These are phyloP conservation scores for Xylota segnis DNA, from an alignment of 2,888 invertebrate genomes.

Conservation along the genomic window DNA sequence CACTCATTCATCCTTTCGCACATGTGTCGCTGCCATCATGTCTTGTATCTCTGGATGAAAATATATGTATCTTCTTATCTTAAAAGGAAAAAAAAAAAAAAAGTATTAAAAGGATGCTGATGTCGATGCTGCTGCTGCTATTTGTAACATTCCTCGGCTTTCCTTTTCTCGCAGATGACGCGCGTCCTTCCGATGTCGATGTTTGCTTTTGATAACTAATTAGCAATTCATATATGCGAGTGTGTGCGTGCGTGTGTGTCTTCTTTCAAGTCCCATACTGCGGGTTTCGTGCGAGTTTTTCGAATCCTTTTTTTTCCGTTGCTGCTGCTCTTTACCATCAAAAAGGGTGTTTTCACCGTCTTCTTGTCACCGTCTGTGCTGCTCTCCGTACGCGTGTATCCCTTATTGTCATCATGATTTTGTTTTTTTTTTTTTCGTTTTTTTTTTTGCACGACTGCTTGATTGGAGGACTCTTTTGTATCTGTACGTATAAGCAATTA, in stretches of 20 bases:
- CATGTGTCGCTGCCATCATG: conserved; percentile 15
- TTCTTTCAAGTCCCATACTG: conserved; percentile 19
- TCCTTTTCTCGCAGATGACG: conserved; percentile 71
- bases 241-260: conserved; percentile 53
- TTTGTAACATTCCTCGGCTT: conserved; percentile 49
- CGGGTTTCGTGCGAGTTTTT: conserved; percentile 48
- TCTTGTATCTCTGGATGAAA: conserved; percentile 40
- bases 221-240: conserved; percentile 67
- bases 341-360: conserved; percentile 74
- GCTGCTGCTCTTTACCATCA: conserved; percentile 39
- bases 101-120: conserved; percentile 27
- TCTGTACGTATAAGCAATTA: conserved; percentile 77
- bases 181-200: conserved; percentile 75
- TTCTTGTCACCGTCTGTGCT: conserved; percentile 73
- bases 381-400: conserved; percentile 61
- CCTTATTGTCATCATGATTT: conserved; percentile 68
- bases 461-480: conserved; percentile 77
- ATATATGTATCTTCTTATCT: conserved; percentile 63
- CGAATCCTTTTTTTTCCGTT: conserved; percentile 41
- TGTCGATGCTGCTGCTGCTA: conserved; percentile 25
- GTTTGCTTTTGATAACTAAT: conserved; percentile 77
- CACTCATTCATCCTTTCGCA: conserved; percentile 11
- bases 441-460: conserved; percentile 76
- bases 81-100: conserved; percentile 11
- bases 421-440: conserved; percentile 26